Conservation (phyloP, 2,888 invertebrate species). For the Rutpela maculata region DNA sequence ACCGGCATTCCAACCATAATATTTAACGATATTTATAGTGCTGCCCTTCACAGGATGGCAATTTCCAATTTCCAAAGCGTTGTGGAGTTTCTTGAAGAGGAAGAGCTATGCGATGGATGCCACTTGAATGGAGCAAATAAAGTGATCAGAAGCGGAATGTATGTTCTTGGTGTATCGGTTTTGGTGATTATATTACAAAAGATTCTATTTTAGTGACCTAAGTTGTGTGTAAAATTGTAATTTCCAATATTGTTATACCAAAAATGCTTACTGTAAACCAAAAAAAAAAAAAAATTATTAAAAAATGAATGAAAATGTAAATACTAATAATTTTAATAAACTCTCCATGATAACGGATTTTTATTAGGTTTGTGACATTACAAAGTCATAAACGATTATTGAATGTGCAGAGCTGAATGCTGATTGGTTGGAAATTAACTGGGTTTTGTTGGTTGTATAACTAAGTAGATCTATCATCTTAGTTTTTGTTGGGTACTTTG, state of each 20-base stretch:
- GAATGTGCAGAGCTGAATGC: no score
- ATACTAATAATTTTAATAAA: no score
- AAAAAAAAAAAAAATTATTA: no score
- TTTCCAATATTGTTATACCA: not conserved
- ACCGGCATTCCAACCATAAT: conserved; percentile 8
- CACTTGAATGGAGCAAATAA: not conserved
- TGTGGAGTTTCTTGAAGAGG: not conserved
- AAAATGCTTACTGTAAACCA: no score
- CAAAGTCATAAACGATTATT: no score
- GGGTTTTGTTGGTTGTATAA: no score
- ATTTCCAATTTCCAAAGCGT: not conserved
- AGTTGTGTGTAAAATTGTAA: not conserved
- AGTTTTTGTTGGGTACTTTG: no score
- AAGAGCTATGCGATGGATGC: not conserved
- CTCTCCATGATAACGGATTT: no score
- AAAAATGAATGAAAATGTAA: no score
- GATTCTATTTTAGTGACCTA: not conserved
- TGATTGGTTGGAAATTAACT: no score
- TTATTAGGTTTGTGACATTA: no score
- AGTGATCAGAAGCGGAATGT: not conserved
- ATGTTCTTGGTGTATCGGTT: not conserved
- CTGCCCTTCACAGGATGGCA: not conserved
- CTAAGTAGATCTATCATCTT: no score
- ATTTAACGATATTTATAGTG: conserved; percentile 12
- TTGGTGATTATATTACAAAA: not conserved